A percentile compares a stretch with the other conserved stretches of the same genome.
Conservation (phyloP, 2,797 vertebrate species). For the Tadarida brasiliensis region DNA sequence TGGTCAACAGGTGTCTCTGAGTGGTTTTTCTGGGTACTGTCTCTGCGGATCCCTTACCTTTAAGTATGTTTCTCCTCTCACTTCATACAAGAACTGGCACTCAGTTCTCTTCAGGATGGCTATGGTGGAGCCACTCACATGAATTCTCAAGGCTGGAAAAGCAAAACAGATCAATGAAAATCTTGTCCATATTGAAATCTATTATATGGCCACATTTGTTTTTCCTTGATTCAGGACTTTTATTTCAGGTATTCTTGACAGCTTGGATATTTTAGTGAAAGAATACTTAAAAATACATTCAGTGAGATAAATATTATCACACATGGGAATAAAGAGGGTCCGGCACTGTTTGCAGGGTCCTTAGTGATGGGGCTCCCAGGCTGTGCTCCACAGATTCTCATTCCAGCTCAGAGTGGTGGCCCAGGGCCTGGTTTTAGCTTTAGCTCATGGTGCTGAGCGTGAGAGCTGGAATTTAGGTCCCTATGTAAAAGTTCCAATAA, state of each 20-base stretch:
- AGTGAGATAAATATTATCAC: not conserved
- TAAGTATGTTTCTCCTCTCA: conserved; percentile 95
- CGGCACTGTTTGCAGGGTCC: not conserved
- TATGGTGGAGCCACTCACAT: conserved; percentile 94
- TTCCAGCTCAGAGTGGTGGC: not conserved
- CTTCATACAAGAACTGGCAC: conserved; percentile 94
- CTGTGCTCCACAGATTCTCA: not conserved
- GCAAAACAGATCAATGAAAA: conserved; percentile 48
- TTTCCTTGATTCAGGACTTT: not conserved
- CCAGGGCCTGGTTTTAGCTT: not conserved
- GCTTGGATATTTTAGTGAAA: not conserved
- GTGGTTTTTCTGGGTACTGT: not conserved
- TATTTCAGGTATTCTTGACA: not conserved
- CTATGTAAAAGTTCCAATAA: not conserved
- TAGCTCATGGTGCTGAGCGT: not conserved
- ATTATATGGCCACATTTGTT: not conserved
- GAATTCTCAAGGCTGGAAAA: conserved; percentile 94
- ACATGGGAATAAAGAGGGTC: not conserved
- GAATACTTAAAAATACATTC: not conserved
- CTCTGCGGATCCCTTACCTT: conserved; percentile 89
- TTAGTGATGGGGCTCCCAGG: not conserved
- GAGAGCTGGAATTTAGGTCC: not conserved
- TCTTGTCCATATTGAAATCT: not conserved
- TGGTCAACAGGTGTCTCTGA: fast-evolving
- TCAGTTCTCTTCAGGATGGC: conserved; percentile 95